Conservation (phyloP, 2,888 invertebrate species). For the Drosophila quasianomalipes region DNA sequence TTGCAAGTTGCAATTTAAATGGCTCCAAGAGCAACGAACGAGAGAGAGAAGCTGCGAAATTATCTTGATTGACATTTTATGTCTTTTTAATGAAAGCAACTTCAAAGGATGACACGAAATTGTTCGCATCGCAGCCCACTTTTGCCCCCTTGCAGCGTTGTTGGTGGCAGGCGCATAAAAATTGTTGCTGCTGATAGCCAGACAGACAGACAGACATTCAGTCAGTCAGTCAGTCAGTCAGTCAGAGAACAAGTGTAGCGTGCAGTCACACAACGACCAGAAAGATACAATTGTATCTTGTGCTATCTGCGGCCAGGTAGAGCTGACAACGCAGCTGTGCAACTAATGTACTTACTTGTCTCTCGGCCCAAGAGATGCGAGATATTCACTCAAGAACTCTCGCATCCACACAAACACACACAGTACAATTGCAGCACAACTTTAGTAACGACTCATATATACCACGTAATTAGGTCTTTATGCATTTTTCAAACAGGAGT, state of each 20-base stretch:
- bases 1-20: constrained; percentile 39
- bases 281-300: constrained; percentile 67
- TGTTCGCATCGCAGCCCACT: constrained; percentile 50
- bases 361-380: constrained; percentile 12
- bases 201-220: not conserved
- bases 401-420: constrained; percentile 2
- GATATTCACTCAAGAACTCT: constrained; percentile 16
- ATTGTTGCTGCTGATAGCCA: constrained; percentile 36
- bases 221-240: constrained; percentile 18
- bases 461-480: constrained; percentile 3
- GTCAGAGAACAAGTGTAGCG: constrained; percentile 57
- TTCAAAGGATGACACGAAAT: constrained; percentile 56
- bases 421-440: not conserved
- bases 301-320: constrained; percentile 59
- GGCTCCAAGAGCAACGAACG: constrained; percentile 18
- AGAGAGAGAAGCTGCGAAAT: constrained; percentile 45
- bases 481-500: not conserved
- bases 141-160: constrained; percentile 36
- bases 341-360: constrained; percentile 71
- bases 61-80: constrained; percentile 80
- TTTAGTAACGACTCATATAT: constrained; percentile 6
- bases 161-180: constrained; percentile 74
- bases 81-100: constrained; percentile 74
- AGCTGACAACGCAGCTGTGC: constrained; percentile 57
- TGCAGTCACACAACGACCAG: constrained; percentile 45